Evolutionary conservation across 2,113 vertebrate genomes (phyloP).

Genomic region (Nycticorax nycticorax): DNA sequence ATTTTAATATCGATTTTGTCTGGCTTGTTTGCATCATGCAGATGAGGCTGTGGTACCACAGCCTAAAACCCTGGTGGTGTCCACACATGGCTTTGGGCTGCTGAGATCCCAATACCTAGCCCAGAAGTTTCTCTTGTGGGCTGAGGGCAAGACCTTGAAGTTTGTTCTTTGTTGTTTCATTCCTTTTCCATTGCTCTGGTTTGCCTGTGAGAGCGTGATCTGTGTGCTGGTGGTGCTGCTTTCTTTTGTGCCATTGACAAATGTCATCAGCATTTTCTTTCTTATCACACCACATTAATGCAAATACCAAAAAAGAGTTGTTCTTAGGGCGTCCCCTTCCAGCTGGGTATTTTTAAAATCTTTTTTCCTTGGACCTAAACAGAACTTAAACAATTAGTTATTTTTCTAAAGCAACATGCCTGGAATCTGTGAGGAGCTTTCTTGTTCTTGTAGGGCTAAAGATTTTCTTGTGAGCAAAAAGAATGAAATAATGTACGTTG

Average conservation of each 20-base stretch:
- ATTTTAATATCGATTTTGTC: background rate
- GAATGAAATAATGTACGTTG: background rate
- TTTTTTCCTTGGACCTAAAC: background rate
- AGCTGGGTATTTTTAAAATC: accelerated
- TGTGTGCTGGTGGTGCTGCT: background rate
- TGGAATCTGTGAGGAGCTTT: background rate
- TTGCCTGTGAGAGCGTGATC: background rate
- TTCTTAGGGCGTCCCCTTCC: background rate
- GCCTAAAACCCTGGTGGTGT: background rate
- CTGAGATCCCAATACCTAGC: background rate
- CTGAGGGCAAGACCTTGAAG: background rate
- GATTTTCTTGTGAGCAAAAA: background rate
- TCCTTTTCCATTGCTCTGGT: background rate
- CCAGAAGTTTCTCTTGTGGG: background rate
- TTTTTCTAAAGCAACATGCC: background rate
- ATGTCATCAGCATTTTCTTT: background rate
- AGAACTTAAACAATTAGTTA: background rate
- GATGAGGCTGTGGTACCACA: background rate
- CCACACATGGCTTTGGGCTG: background rate
- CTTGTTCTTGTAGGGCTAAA: background rate
- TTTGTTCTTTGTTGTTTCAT: background rate
- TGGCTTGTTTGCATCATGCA: background rate
- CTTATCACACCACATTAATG: background rate
- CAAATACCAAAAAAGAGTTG: background rate
- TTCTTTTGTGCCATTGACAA: background rate